Evolutionary conservation across 2,888 invertebrate genomes (phyloP).

Genomic region (Gymnoscelis rufifasciata): DNA sequence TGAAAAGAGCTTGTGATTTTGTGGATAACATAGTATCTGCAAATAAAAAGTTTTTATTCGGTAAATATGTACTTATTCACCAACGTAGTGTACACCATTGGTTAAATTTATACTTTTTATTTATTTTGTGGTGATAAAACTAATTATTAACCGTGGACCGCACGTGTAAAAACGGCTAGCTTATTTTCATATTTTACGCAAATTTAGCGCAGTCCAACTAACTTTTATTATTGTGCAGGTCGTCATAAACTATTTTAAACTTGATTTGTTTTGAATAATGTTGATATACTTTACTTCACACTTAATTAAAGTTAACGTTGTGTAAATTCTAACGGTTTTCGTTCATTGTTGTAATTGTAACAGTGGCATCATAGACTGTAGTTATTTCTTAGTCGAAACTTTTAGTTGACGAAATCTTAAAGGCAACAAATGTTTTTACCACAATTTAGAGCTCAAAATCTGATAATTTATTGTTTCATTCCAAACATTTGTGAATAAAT

Average conservation of each 20-base stretch:
- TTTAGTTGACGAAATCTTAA: too few relatives aligned
- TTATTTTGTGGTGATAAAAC: too few relatives aligned
- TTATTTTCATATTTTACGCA: background rate
- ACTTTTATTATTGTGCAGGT: background rate
- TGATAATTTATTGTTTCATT: too few relatives aligned
- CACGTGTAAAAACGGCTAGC: conserved; percentile 4
- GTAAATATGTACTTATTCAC: background rate
- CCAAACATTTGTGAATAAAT: too few relatives aligned
- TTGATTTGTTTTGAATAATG: background rate
- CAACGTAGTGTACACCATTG: background rate
- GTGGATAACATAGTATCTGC: background rate
- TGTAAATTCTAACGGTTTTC: background rate
- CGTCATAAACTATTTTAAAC: background rate
- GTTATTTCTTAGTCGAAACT: too few relatives aligned
- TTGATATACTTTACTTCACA: background rate
- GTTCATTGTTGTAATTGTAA: conserved; percentile 1
- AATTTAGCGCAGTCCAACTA: background rate
- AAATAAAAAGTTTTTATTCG: background rate
- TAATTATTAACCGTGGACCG: background rate
- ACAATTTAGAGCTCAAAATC: too few relatives aligned
- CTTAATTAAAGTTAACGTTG: background rate
- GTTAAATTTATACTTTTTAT: too few relatives aligned
- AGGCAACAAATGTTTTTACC: too few relatives aligned
- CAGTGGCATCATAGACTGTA: background rate
- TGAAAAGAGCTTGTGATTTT: background rate